Evolutionary conservation across 1,140 invertebrate species (phyloP).

Genomic region (Leptoteleia sp.): DNA sequence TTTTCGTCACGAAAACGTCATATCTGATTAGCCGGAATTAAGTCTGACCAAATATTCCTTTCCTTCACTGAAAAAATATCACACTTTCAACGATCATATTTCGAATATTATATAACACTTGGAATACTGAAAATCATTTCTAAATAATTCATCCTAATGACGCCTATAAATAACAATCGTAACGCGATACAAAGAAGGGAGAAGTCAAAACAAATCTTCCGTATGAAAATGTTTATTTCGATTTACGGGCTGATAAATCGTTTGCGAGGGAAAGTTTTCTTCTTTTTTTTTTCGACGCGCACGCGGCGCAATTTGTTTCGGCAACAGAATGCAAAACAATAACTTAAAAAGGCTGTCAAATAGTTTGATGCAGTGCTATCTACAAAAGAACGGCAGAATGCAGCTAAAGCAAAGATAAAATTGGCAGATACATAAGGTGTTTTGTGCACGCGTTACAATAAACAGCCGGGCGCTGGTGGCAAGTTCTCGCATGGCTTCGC

Average conservation of each 20-base stretch:
- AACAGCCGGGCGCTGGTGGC: constrained; percentile 26
- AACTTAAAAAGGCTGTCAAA: constrained; percentile 58
- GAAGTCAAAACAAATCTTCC: too few species aligned
- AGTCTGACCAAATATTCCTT: too few species aligned
- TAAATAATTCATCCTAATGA: too few species aligned
- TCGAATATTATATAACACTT: constrained; percentile 1
- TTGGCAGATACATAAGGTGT: constrained; percentile 65
- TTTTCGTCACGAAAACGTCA: too few species aligned
- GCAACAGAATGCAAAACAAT: constrained; percentile 52
- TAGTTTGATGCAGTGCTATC: constrained; percentile 54
- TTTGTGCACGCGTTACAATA: constrained; percentile 44
- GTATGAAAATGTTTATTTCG: constrained; percentile 41
- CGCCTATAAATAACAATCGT: too few species aligned
- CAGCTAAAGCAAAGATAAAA: constrained; percentile 65
- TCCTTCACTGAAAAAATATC: not conserved
- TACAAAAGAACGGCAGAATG: constrained; percentile 39
- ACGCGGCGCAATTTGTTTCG: constrained; percentile 45
- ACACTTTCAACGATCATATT: too few species aligned
- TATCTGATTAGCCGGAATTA: too few species aligned
- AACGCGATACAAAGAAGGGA: too few species aligned
- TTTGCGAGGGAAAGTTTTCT: too few species aligned
- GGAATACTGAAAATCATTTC: too few species aligned
- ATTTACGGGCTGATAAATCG: constrained; percentile 51
- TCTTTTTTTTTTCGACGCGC: constrained; percentile 26
- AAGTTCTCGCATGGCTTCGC: constrained; percentile 29